Percentiles rank a stretch among this genome's conserved stretches.
Evolutionary conservation across 1,140 invertebrate genomes (phyloP).

Genomic region (Lucilia sericata): DNA sequence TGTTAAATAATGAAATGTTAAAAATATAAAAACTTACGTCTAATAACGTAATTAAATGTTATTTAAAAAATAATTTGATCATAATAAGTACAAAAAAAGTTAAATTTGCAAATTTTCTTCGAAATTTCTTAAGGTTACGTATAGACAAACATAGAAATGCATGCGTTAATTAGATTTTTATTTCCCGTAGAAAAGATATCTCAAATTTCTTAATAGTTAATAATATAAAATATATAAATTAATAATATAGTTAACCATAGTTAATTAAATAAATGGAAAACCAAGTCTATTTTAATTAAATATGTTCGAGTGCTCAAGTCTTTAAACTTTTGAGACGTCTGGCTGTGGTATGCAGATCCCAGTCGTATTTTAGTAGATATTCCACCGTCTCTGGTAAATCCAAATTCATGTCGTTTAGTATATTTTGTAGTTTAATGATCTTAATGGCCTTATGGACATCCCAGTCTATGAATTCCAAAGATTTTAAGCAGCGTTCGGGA

Average conservation of each 20-base stretch:
- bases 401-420: constrained; percentile 69
- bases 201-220: neutral
- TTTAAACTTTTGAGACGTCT: constrained; percentile 62
- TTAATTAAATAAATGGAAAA: neutral
- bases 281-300: neutral
- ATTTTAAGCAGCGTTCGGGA: constrained; percentile 82
- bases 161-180: neutral
- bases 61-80: neutral
- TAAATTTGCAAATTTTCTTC: neutral
- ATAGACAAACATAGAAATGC: neutral
- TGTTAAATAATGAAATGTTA: neutral
- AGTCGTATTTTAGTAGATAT: constrained; percentile 67
- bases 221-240: constrained; percentile 4
- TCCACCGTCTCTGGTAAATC: constrained; percentile 66
- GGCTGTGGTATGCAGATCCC: constrained; percentile 67
- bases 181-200: neutral
- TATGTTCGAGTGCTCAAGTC: neutral
- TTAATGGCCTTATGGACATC: constrained; percentile 92
- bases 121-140: neutral
- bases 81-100: neutral
- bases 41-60: too few relatives aligned
- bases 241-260: neutral
- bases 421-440: constrained; percentile 79
- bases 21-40: neutral
- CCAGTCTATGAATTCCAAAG: constrained; percentile 87